These are phyloP conservation scores for Drosophila kepulauana DNA, from an alignment of 1,140 invertebrate genomes.

Conservation along the genomic window DNA sequence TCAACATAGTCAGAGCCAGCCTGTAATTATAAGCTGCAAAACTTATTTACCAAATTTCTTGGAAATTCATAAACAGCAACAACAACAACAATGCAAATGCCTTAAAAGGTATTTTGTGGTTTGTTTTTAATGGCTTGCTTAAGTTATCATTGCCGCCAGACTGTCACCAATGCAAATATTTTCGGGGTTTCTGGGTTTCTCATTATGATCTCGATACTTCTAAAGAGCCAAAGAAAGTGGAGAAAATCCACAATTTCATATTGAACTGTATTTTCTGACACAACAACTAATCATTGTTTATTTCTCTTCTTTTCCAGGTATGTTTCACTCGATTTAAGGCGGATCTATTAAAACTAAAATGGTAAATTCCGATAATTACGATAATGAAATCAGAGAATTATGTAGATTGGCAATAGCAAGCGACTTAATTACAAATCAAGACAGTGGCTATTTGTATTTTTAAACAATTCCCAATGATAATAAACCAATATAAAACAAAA, in stretches of 20 bases:
- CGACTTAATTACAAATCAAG: no score
- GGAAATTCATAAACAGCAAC: constrained; percentile 48
- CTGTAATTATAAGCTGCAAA: constrained; percentile 71
- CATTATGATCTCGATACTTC: background rate
- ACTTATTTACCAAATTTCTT: constrained; percentile 61
- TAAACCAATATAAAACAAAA: no score
- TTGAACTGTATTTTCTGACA: background rate
- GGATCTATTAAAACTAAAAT: background rate
- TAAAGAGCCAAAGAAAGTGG: background rate
- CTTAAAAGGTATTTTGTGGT: constrained; percentile 65
- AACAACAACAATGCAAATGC: constrained; percentile 27
- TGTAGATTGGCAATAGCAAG: no score
- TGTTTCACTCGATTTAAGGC: background rate
- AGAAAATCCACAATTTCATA: background rate
- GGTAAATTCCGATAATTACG: background rate
- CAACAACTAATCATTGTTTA: constrained; percentile 32
- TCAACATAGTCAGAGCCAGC: constrained; percentile 16
- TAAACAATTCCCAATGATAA: no score
- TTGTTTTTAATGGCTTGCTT: constrained; percentile 38
- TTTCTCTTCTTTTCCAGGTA: constrained; percentile 57
- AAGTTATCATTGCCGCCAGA: constrained; percentile 36
- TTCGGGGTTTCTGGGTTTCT: background rate
- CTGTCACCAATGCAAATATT: constrained; percentile 31
- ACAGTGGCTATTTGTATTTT: no score
- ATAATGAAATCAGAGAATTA: no score